These are phyloP conservation scores for Odontamblyopus lacepedii DNA, from an alignment of 2,797 vertebrate genomes.

Conservation along the genomic window DNA sequence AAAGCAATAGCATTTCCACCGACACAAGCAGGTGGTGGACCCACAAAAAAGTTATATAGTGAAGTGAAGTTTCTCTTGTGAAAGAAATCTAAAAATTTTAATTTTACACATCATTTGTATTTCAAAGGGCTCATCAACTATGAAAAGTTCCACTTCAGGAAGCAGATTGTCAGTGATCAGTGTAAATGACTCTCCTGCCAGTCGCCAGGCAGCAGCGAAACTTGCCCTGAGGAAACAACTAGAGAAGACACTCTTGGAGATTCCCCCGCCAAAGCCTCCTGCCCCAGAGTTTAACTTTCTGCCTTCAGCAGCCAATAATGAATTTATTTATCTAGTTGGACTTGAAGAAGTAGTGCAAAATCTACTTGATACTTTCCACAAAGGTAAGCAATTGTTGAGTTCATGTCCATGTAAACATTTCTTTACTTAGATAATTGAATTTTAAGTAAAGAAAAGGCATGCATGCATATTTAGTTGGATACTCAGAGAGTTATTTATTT, in stretches of 20 bases:
- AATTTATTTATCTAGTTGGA: conserved; percentile 97
- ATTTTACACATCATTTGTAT: not conserved
- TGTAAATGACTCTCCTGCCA: conserved; percentile 85
- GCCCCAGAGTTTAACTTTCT: conserved; percentile 92
- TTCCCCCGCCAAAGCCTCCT: conserved; percentile 92
- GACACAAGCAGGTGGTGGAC: too few species aligned
- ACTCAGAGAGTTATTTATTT: conserved; percentile 5
- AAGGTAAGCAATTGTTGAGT: conserved; percentile 63
- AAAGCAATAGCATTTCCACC: too few species aligned
- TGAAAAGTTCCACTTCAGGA: conserved; percentile 83
- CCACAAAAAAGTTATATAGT: too few species aligned
- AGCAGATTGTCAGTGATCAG: conserved; percentile 70
- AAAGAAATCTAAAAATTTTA: not conserved
- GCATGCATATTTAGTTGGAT: not conserved
- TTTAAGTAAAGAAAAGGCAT: not conserved
- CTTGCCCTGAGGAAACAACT: conserved; percentile 93
- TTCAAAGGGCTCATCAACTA: conserved; percentile 78
- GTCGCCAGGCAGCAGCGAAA: conserved; percentile 91
- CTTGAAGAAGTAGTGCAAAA: conserved; percentile 97
- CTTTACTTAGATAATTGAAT: not conserved
- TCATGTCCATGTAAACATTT: not conserved
- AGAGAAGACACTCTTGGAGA: conserved; percentile 95
- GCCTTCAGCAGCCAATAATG: conserved; percentile 95
- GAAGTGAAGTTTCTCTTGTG: too few species aligned
- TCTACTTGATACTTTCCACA: conserved; percentile 89